Evolutionary conservation across 2,797 vertebrate species (phyloP), one percentile per base, ranked within the genome.

Genomic region (Poeciliopsis turneri): DNA sequence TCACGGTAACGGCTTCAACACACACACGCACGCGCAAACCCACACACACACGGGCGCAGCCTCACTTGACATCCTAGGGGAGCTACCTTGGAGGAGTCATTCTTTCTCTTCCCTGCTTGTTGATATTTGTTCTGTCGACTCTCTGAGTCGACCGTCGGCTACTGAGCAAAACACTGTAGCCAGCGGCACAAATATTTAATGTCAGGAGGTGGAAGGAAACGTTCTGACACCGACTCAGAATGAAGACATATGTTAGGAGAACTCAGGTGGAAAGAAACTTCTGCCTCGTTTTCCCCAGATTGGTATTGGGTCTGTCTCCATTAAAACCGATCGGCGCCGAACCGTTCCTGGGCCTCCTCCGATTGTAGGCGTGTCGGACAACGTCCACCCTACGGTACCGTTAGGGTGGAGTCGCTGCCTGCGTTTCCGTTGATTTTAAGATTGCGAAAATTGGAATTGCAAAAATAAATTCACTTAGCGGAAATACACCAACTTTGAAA

Each of bases 61-160:
- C 77, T 80, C 83, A 74, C 76, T 72, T 10, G 47, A 84, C 73
- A 69, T 92, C 90, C 77, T 83, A 68, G 53, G 88, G 84, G 87
- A 88, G 64, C 79, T 72, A 11, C 74, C 20, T 47, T 33, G 79
- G 79, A 83, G 33, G 79, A 75, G 69, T 47, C 72, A 45, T 79
- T 71, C 76, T 83, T 81, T 55, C 12, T 36, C 15, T 15, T 78
- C 30, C 64, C 13, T 51, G 83, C 78, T 78, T 89, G 88, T 92
- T 92, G 77, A 86, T 88, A 86, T 91, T 93, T 90, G 85, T 90
- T 84, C 86, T 87, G 87, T 88, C 85, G 76, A 80, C 86, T 87
- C 77, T 85, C 47, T 82, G 84, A 87, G 88, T n/a, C 4, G 4
- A 72, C 82, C 71, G 78, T 75, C 83, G 84, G 80, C 85, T 92